phyloP scores from a whole-genome alignment of 2,113 vertebrate species.

The Bostrychus sinensis region DNA sequence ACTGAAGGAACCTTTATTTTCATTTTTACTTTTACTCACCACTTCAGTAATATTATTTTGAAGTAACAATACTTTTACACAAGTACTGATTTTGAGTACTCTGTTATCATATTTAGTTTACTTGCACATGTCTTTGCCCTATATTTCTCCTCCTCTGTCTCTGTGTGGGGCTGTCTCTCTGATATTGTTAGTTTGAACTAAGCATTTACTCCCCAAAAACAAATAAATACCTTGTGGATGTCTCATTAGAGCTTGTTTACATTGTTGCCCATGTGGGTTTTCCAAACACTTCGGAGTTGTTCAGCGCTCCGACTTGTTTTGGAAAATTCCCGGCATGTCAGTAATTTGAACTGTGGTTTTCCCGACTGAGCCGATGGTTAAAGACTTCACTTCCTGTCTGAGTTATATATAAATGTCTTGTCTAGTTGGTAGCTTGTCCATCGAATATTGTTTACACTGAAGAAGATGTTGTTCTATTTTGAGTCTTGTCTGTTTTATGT shows the following conservation, averaged over 20 bases:
- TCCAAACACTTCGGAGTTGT: conserved; percentile 50
- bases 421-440: conserved; percentile 4
- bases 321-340: conserved; percentile 66
- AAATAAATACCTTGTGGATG: conserved; percentile 27
- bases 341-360: conserved; percentile 68
- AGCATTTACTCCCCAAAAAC: conserved; percentile 9
- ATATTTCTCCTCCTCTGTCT: neutral
- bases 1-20: no score
- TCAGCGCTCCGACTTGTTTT: conserved; percentile 62
- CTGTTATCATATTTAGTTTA: neutral
- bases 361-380: conserved; percentile 34
- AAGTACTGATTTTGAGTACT: neutral
- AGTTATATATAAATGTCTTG: conserved; percentile 15
- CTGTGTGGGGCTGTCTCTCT: neutral
- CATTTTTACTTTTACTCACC: no score
- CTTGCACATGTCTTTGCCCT: neutral
- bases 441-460: neutral
- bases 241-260: conserved; percentile 49
- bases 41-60: neutral
- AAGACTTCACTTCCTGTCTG: conserved; percentile 10
- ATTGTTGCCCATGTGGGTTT: conserved; percentile 52
- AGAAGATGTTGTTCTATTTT: neutral
- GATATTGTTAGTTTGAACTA: conserved; percentile 5
- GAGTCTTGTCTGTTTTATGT: conserved; percentile 15
- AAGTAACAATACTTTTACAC: neutral